A percentile compares a stretch with the other conserved stretches of the same genome.
Conservation (phyloP, 1,140 invertebrate species). For the Metaphire vulgaris region DNA sequence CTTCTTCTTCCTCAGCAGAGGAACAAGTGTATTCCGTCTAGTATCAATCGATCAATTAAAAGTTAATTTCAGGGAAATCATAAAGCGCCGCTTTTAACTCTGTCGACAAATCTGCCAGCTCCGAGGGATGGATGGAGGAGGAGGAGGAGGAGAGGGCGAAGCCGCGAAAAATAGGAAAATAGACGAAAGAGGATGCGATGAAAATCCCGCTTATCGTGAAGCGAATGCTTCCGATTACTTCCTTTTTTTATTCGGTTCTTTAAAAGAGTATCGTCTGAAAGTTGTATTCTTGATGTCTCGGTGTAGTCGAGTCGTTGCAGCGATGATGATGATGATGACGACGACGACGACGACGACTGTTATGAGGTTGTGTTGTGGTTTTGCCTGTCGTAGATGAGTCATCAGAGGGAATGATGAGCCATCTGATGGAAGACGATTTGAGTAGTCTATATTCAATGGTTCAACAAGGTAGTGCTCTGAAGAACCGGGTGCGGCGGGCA, state of each 20-base stretch:
- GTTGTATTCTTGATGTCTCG: not conserved
- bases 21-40: too few relatives aligned
- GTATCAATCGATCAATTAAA: too few relatives aligned
- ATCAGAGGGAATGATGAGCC: not conserved
- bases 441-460: not conserved
- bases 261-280: too few relatives aligned
- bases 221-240: not conserved
- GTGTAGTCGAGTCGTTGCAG: not conserved
- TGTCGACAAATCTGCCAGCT: too few relatives aligned
- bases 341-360: not conserved
- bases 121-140: too few relatives aligned
- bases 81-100: too few relatives aligned
- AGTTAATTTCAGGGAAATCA: too few relatives aligned
- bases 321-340: not conserved
- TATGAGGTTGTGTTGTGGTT: not conserved
- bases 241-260: too few relatives aligned
- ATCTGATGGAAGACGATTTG: not conserved
- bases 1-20: too few relatives aligned
- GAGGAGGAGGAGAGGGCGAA: not conserved
- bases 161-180: not conserved
- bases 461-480: not conserved
- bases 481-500: not conserved
- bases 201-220: not conserved
- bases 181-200: not conserved
- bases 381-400: not conserved